Base-by-base conservation (phyloP, 2,888 invertebrate genomes). In the Xestia xanthographa region DNA sequence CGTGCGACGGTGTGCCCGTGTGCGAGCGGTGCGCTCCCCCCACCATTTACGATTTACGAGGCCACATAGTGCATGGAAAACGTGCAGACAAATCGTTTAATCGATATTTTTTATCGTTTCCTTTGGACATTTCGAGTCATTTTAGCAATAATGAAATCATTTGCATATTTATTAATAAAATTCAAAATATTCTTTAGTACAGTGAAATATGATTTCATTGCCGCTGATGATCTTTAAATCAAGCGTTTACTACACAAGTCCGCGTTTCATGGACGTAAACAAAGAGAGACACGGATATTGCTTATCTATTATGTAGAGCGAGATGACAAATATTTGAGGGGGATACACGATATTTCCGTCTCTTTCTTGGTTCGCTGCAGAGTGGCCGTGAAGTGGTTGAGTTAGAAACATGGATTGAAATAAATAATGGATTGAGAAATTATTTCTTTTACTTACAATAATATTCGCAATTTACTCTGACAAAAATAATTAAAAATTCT, bases 1-100 rank as follows among this genome's bases (percentile, higher is more conserved):
- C 94, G 95, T 94, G 94, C 93, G 94, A 90, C 88, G 86, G 93
- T 92, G 94, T 93, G 93, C 94, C 88, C 86, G 93, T 92, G 94
- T 93, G 93, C 94, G 93, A 95, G 92, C 92, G 92, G 93, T 91
- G 92, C 91, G 89, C 88, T 87, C 88, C 91, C 94, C 92, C 95
- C 95, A 94, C 95, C 94, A 91, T 93, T 90, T 90, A 93, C 93
- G 87, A 93, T 92, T 93, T 95, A 95, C 95, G 95, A 96, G 96
- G 96, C 95, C 96, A 95, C 91, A 88, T 93, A 95, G 96, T 92
- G 91, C 88, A 94, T 84, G 88, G 87, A 88, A 93, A 92, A 93
- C 77, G 70, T 75, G 75, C 89, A 95, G 93, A 95, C 87, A 90
- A 93, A 91, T 91, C 92, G 87, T 90, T 90, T 77, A 89, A 84